Evolutionary conservation across 2,888 invertebrate genomes (phyloP).

Genomic region (Mesorhabditis sp.): DNA sequence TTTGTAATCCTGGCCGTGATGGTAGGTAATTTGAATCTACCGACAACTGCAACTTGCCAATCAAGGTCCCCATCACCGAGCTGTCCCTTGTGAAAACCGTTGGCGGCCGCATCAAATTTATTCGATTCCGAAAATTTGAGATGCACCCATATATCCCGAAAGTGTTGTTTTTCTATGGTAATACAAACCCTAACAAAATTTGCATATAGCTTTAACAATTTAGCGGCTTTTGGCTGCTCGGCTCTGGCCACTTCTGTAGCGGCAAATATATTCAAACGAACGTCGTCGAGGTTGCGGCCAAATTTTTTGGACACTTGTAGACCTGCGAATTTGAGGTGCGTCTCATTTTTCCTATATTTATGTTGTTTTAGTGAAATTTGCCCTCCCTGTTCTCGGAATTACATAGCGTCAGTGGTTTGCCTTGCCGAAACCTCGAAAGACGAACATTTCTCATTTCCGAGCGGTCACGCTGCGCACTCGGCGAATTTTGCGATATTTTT

Average conservation of each 20-base stretch:
- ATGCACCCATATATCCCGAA: not conserved
- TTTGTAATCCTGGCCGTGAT: not conserved
- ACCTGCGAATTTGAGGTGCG: slow-evolving; percentile 33
- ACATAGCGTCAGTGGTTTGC: not conserved
- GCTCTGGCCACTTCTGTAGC: slow-evolving; percentile 31
- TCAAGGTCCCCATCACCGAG: not conserved
- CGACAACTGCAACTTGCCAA: no score
- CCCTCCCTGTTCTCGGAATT: slow-evolving; percentile 2
- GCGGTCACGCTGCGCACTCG: not conserved
- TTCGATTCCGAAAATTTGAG: not conserved
- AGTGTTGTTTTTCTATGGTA: not conserved
- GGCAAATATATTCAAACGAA: slow-evolving; percentile 39
- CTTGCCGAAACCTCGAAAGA: not conserved
- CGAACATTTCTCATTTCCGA: not conserved
- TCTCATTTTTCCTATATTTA: not conserved
- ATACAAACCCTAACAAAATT: not conserved
- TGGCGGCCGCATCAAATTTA: not conserved
- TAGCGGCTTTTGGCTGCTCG: slow-evolving; percentile 28
- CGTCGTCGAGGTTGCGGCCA: slow-evolving; percentile 41
- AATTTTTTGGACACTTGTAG: slow-evolving; percentile 47
- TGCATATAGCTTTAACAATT: slow-evolving; percentile 11
- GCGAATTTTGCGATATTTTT: not conserved
- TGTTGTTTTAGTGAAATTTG: not conserved
- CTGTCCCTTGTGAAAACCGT: not conserved
- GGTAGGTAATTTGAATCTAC: not conserved